A percentile compares a stretch with the other conserved stretches of the same genome.
Evolutionary conservation across 2,888 invertebrate species (phyloP).

Genomic region (Yponomeuta cagnagella): DNA sequence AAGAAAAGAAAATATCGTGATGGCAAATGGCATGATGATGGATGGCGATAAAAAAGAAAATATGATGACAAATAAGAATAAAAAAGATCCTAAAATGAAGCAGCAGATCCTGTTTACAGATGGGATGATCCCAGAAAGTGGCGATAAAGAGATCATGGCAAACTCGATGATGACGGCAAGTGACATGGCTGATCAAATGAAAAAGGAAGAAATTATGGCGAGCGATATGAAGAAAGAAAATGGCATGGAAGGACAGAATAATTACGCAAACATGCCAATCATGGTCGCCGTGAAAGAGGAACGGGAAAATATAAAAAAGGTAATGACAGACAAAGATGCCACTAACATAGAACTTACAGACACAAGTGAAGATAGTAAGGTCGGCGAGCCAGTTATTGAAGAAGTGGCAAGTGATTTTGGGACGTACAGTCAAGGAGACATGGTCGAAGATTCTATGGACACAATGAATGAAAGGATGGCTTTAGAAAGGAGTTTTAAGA

Average conservation of each 20-base stretch:
- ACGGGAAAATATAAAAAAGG: constrained; percentile 17
- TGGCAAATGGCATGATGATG: background rate
- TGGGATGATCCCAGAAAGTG: too few relatives aligned
- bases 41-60: background rate
- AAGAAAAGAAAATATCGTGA: background rate
- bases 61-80: background rate
- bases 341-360: constrained; percentile 26
- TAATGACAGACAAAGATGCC: constrained; percentile 18
- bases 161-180: background rate
- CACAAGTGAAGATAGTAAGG: constrained; percentile 18
- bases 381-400: constrained; percentile 18
- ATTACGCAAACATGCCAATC: constrained; percentile 18
- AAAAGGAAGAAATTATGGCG: background rate
- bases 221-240: background rate
- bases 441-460: constrained; percentile 20
- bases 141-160: too few relatives aligned
- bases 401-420: constrained; percentile 14
- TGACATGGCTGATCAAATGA: background rate
- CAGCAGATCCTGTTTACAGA: too few relatives aligned
- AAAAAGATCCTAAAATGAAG: background rate
- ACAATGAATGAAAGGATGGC: constrained; percentile 36
- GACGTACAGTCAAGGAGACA: constrained; percentile 20
- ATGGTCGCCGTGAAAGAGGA: background rate
- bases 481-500: constrained; percentile 47
- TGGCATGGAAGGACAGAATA: background rate